A percentile compares a stretch with the other conserved stretches of the same genome.
Evolutionary conservation across 2,888 invertebrate species (phyloP).

Genomic region (Drosophila basisetae): DNA sequence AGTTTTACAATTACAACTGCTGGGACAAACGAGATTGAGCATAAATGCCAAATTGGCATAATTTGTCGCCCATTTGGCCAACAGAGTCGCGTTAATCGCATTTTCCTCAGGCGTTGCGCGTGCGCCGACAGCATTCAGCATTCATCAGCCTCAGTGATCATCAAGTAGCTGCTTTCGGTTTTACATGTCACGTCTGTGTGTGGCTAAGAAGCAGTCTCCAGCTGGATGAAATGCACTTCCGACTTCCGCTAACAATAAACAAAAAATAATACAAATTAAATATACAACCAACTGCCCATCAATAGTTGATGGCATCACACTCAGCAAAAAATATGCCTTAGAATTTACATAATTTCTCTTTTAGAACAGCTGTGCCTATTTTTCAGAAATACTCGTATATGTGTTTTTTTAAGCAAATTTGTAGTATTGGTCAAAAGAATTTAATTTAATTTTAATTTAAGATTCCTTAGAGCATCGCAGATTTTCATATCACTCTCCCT

Average conservation of each 20-base stretch:
- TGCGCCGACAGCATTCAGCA: conserved; percentile 48
- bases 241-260: conserved; percentile 37
- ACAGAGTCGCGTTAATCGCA: conserved; percentile 63
- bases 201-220: conserved; percentile 1
- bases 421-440: neutral
- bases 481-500: no score
- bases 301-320: neutral
- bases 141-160: neutral
- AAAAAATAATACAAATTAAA: neutral
- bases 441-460: neutral
- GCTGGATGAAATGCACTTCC: conserved; percentile 41
- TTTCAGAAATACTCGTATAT: no score
- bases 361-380: neutral
- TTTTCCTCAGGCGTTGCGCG: conserved; percentile 54
- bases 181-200: conserved; percentile 32
- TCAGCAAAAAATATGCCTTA: neutral
- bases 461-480: no score
- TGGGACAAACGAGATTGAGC: conserved; percentile 55
- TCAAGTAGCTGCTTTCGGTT: neutral
- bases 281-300: neutral
- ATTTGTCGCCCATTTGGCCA: conserved; percentile 77
- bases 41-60: conserved; percentile 76
- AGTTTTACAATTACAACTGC: conserved; percentile 61
- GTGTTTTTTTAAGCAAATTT: neutral
- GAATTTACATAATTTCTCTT: neutral